Percentiles rank a stretch among this genome's conserved stretches.
phyloP scores from a whole-genome alignment of 2,797 vertebrate species.

The Odontamblyopus lacepedii region DNA sequence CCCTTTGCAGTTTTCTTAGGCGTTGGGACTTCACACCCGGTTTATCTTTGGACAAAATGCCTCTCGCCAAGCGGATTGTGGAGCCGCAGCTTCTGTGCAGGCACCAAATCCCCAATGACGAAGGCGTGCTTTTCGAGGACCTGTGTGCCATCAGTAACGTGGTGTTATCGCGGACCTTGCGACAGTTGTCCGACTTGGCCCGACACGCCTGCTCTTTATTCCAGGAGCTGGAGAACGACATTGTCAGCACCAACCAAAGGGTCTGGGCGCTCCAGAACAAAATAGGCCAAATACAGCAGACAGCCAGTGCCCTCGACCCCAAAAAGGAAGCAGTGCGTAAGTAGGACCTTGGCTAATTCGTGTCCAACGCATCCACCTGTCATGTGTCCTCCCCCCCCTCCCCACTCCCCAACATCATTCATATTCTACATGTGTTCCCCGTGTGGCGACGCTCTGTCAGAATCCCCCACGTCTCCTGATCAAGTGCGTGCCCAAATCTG shows the following conservation, averaged over 20 bases:
- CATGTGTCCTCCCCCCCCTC: constrained; percentile 30
- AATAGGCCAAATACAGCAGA: constrained; percentile 90
- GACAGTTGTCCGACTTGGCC: constrained; percentile 97
- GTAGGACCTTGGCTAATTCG: constrained; percentile 68
- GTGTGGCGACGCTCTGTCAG: constrained; percentile 9
- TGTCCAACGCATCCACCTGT: constrained; percentile 18
- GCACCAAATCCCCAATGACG: constrained; percentile 80
- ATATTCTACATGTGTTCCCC: constrained; percentile 36
- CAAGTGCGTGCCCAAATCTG: constrained; percentile 72
- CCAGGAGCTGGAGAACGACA: constrained; percentile 94
- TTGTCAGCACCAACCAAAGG: constrained; percentile 88
- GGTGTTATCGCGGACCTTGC: constrained; percentile 91
- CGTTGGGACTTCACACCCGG: constrained; percentile 69
- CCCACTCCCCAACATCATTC: constrained; percentile 45
- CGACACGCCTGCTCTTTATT: constrained; percentile 95
- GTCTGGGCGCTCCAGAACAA: constrained; percentile 91
- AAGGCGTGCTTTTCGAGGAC: constrained; percentile 88
- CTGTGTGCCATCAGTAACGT: constrained; percentile 92
- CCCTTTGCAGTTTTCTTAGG: constrained; percentile 56
- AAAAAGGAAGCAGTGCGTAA: constrained; percentile 99
- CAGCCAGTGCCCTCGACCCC: constrained; percentile 88
- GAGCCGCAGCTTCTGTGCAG: constrained; percentile 95
- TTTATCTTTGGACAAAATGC: constrained; percentile 83
- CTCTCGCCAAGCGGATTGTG: constrained; percentile 94
- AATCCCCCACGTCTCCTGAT: constrained; percentile 40